Conservation (phyloP, 92 coral and sea anemone species). For the Phenganax subtilis region DNA sequence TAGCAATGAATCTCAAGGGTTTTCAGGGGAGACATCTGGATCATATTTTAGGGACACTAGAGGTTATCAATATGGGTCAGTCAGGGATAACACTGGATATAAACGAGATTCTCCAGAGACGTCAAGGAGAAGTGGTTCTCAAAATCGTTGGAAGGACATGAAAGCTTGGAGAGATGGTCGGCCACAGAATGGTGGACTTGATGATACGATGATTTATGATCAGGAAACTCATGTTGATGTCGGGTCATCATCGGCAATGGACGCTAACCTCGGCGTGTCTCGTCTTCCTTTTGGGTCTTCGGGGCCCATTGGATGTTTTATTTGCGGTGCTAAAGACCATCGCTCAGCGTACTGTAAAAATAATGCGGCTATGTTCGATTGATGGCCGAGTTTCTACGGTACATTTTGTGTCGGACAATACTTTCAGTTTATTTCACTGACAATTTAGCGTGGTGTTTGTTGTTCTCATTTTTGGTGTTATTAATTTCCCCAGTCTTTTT, state of each 20-base stretch:
- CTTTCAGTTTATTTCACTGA: neutral
- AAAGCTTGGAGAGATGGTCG: neutral
- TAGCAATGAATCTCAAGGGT: neutral
- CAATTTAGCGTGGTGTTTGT: neutral
- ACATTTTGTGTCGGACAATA: neutral
- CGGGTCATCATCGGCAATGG: neutral
- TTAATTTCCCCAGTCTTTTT: neutral
- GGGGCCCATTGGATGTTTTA: slow-evolving; percentile 65
- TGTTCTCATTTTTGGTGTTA: neutral
- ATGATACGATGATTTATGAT: no score
- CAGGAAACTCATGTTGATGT: neutral
- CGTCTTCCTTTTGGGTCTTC: slow-evolving; percentile 64
- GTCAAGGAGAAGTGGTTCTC: neutral
- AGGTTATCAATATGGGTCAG: neutral
- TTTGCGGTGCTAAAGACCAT: slow-evolving; percentile 68
- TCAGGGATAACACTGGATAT: neutral
- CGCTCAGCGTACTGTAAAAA: slow-evolving; percentile 35
- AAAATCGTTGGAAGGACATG: neutral
- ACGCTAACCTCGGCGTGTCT: slow-evolving; percentile 35
- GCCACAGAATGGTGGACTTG: no score
- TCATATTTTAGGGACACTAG: neutral
- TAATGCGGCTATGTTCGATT: slow-evolving; percentile 37
- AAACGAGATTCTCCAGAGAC: neutral
- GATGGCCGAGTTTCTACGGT: neutral
- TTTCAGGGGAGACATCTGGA: neutral